Percentiles rank a stretch among this genome's conserved stretches.
Conservation (phyloP, 2,888 invertebrate genomes). For the Metallyticus violacea region DNA sequence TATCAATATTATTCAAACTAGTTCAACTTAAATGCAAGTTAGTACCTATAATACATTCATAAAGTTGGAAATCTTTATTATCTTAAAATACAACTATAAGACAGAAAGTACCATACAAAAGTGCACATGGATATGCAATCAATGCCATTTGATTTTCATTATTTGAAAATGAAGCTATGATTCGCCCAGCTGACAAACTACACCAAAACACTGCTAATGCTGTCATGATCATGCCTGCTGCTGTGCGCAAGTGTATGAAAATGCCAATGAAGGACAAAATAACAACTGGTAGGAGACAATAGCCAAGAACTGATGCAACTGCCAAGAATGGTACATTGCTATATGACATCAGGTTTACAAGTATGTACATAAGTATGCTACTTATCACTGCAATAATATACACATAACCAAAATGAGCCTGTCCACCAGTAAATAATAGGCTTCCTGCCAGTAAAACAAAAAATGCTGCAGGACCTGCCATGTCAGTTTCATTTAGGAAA, state of each 20-base stretch:
- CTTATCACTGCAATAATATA: constrained; percentile 90
- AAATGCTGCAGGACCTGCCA: constrained; percentile 90
- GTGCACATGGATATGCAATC: constrained; percentile 88
- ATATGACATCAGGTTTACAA: constrained; percentile 78
- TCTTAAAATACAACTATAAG: constrained; percentile 83
- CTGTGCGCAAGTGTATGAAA: constrained; percentile 60
- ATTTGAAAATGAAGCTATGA: constrained; percentile 87
- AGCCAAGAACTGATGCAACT: constrained; percentile 86
- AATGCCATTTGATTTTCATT: constrained; percentile 76
- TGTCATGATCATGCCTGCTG: constrained; percentile 62
- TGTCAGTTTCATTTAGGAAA: constrained; percentile 74
- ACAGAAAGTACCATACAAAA: constrained; percentile 91
- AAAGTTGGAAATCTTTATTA: too few relatives aligned
- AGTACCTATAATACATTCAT: too few relatives aligned
- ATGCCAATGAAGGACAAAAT: constrained; percentile 77
- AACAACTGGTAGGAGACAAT: constrained; percentile 90
- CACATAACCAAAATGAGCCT: constrained; percentile 88
- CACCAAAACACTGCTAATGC: constrained; percentile 80
- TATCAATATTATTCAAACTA: too few relatives aligned
- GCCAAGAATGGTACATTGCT: constrained; percentile 55
- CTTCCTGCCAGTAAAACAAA: constrained; percentile 67
- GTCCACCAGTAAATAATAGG: constrained; percentile 69
- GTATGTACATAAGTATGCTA: constrained; percentile 83
- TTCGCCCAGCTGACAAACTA: constrained; percentile 84
- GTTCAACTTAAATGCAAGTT: too few relatives aligned